Evolutionary conservation across 2,888 invertebrate genomes (phyloP), one percentile per base, ranked within the genome.

Genomic region (Stenodema calcarata): DNA sequence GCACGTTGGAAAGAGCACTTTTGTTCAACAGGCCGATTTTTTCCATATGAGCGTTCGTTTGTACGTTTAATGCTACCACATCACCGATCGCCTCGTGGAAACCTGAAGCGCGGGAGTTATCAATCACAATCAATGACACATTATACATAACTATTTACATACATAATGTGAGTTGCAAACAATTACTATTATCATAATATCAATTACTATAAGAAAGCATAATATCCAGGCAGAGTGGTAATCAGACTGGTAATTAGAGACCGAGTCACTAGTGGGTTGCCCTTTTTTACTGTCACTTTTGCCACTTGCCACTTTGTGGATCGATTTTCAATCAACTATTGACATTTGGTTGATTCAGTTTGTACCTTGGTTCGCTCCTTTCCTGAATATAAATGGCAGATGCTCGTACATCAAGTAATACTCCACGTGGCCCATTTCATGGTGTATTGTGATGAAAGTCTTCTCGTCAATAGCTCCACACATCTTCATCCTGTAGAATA

Each of bases 361-460:
- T 41, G 84, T 86, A 92, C 92, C 92, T 89, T 89, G 91, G 76
- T 90, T 90, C 7, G 90, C 90, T 73, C 97, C 97, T 28, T 92
- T 93, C 89, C 95, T 93, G 90, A 94, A 96, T 23, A 95, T 90
- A 0, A 93, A 92, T 0, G 96, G 95, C 89, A 94, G 94, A 88
- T 94, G 91, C 89, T 94, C 94, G 90, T 96, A 96, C 89, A 95
- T 95, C 86, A 95, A 89, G 90, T 93, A 95, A 90, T 96, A 96
- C 90, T 96, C 94, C 14, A 96, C 93, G 89, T 96, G 96, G 0
- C 96, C 96, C 95, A 96, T 95, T 91, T 96, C 96, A 89, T 96
- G 96, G 89, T 96, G 92, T 12, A 78, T 28, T 12, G 41, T 41
- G 12, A 78, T 27, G 0, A 93, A 88, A 86, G 92, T 91, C 89